These are phyloP conservation scores for Cancer borealis DNA, from an alignment of 2,888 invertebrate species.

Conservation along the genomic window DNA sequence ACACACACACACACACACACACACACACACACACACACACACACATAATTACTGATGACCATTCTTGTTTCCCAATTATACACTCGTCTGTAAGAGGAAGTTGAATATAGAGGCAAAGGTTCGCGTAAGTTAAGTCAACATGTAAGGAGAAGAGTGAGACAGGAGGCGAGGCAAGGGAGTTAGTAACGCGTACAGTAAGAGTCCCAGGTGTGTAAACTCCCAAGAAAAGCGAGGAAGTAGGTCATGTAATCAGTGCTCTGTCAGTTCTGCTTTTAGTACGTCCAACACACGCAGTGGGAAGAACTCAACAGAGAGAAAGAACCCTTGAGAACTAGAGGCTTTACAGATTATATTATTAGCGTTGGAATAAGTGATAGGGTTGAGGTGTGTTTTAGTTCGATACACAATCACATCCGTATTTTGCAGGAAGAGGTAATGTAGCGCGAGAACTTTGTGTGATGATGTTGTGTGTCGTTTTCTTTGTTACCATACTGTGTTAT, in stretches of 20 bases:
- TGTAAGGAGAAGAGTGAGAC: too few species aligned
- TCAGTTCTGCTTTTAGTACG: background rate
- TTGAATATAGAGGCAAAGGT: too few species aligned
- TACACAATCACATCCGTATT: too few species aligned
- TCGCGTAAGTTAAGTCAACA: too few species aligned
- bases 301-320: background rate
- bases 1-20: constrained; percentile 31
- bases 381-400: background rate
- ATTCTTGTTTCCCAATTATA: too few species aligned
- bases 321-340: background rate
- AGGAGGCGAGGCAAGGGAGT: too few species aligned
- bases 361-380: too few species aligned
- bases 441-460: too few species aligned
- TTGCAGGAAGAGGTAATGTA: too few species aligned
- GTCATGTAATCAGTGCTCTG: background rate
- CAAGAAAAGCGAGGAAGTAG: background rate
- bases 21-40: background rate
- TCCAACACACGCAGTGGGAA: background rate
- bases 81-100: too few species aligned
- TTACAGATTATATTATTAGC: background rate
- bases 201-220: background rate
- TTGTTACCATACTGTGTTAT: background rate
- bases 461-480: too few species aligned
- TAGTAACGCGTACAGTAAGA: too few species aligned
- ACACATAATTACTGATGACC: background rate